Base-by-base conservation (phyloP, 2,113 vertebrate species). In the Rhegmatorhina hoffmannsi region DNA sequence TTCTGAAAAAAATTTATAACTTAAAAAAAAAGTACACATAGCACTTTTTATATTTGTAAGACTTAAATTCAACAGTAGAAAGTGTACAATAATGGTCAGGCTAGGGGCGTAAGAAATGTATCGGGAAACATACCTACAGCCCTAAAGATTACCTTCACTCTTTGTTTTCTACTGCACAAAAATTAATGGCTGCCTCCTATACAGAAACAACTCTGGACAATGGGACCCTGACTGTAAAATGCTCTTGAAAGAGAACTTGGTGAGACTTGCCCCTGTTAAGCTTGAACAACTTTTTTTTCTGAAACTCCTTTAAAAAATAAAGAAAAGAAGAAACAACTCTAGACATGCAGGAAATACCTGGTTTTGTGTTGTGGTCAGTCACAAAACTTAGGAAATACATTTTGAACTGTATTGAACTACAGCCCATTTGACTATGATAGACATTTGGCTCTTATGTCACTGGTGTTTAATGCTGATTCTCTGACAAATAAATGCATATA, bases 231-330 rank as follows among this genome's bases (percentile, higher is more conserved):
- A 70, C 33, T 78, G 26, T 38, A 89, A 91, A 94, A 89, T 14
- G 14, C 5, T 74, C 13, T 81, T 87, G 29, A 72, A 91, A 78
- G 31, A 56, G 46, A 64, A 68, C 77, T 58, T 84, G 80, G 77
- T 84, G 25, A 84, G 62, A 82, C 66, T 72, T 95, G 73, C 12
- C 56, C 13, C 7, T 24, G 52, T 67, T 59, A 74, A 90, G 52
- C 47, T 78, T 63, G 7, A 79, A 91, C 7, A 74, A 40, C 4
- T 49, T 52, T 49, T 52, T 58, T 66, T 83, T 17, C 25, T 68
- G 25, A 88, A 68, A 92, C 77, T 73, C 15, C 25, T 62, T 83
- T 81, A 26, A 83, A 92, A 96, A 87, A 84, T 56, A 78, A 86
- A 78, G 8, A 53, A 90, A 88, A 68, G 29, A 43, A 78, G 68